Percentiles rank a stretch among this genome's conserved stretches.
Evolutionary conservation across 2,888 invertebrate genomes (phyloP).

Genomic region (Dendrolimus houi): DNA sequence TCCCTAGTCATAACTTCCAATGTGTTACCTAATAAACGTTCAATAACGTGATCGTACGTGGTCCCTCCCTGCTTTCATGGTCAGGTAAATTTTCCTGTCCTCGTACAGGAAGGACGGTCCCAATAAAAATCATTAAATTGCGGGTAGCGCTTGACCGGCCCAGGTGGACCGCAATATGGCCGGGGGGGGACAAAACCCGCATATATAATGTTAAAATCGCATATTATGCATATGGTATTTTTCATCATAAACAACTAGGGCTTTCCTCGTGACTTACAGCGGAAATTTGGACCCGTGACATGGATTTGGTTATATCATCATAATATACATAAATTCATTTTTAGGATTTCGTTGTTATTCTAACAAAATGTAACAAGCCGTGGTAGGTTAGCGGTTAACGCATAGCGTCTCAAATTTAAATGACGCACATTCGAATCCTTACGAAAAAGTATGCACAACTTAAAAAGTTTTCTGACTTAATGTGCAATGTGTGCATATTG

Average conservation of each 20-base stretch:
- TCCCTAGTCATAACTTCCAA: constrained; percentile 34
- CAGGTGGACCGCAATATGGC: constrained; percentile 44
- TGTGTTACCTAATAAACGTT: constrained; percentile 54
- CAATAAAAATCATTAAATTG: constrained; percentile 65
- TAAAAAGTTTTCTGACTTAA: too few relatives aligned
- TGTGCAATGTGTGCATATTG: too few relatives aligned
- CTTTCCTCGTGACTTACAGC: too few relatives aligned
- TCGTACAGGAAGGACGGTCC: constrained; percentile 37
- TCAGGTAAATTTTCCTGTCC: constrained; percentile 53
- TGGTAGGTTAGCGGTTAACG: too few relatives aligned
- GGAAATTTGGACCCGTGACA: too few relatives aligned
- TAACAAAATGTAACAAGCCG: too few relatives aligned
- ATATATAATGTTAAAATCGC: constrained; percentile 33
- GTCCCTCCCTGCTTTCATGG: constrained; percentile 29
- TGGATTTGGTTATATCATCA: too few relatives aligned
- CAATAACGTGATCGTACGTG: constrained; percentile 51
- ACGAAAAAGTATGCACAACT: too few relatives aligned
- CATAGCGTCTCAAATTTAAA: too few relatives aligned
- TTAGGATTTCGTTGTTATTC: too few relatives aligned
- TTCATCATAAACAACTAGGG: background rate
- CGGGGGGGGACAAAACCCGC: constrained; percentile 24
- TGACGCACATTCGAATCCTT: too few relatives aligned
- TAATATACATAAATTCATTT: too few relatives aligned
- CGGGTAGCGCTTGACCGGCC: constrained; percentile 37
- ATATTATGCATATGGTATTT: constrained; percentile 11